Percentiles rank a stretch among this genome's conserved stretches.
phyloP scores from a whole-genome alignment of 2,888 invertebrate species.

The Xestobium rufovillosum region DNA sequence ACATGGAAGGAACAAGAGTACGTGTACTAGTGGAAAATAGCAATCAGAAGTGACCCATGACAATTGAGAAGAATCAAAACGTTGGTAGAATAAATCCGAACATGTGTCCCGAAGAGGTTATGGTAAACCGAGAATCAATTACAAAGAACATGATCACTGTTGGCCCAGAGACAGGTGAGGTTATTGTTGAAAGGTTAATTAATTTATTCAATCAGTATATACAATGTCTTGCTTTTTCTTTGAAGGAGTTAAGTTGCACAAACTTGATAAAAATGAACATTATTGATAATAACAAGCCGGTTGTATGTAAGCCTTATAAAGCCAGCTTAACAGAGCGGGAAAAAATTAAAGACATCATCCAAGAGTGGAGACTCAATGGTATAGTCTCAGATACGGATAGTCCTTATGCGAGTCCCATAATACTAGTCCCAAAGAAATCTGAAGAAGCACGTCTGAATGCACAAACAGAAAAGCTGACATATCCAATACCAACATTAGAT shows the following conservation, averaged over 20 bases:
- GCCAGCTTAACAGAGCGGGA: neutral
- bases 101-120: no score
- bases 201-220: neutral
- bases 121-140: no score
- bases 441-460: neutral
- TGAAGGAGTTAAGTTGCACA: constrained; percentile 2
- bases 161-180: neutral
- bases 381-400: neutral
- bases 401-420: neutral
- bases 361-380: neutral
- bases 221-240: neutral
- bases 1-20: no score
- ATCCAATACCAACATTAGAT: neutral
- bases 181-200: neutral
- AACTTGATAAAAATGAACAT: constrained; percentile 1
- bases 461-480: neutral
- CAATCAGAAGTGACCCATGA: no score
- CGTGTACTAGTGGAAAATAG: no score
- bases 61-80: constrained; percentile 1
- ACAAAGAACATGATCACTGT: no score
- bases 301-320: neutral
- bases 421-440: neutral
- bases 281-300: no score
- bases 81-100: no score
- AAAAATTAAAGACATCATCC: no score